Conservation (phyloP, 92 coral and sea anemone species). For the Muricea muricata region DNA sequence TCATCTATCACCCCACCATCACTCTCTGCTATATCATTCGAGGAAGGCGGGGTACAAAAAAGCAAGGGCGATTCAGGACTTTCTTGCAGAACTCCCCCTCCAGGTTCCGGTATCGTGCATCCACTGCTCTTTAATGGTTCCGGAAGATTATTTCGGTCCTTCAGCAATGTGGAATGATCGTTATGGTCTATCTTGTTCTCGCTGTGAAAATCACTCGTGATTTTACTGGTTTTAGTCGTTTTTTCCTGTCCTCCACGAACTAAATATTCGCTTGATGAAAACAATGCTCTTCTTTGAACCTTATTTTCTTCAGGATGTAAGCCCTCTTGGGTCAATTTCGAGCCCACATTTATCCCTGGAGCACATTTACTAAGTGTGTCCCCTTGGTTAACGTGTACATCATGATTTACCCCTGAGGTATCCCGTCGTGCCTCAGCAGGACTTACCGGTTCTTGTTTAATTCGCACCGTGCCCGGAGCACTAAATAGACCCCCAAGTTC, state of each 20-base stretch:
- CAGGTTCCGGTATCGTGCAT: background rate
- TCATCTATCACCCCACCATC: background rate
- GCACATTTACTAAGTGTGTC: background rate
- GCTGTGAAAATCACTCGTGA: background rate
- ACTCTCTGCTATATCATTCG: background rate
- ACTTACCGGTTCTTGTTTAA: background rate
- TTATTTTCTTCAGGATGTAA: background rate
- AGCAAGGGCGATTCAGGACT: slow-evolving; percentile 6
- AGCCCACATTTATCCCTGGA: background rate
- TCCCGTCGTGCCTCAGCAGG: background rate
- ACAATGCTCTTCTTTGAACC: slow-evolving; percentile 13
- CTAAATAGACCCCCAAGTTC: background rate
- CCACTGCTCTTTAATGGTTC: background rate
- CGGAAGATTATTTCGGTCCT: background rate
- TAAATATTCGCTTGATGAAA: background rate
- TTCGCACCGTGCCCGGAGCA: background rate
- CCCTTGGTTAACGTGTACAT: background rate
- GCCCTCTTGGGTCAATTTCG: background rate
- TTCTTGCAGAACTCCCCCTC: background rate
- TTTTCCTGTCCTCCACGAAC: background rate
- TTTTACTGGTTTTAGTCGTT: background rate
- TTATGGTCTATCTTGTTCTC: background rate
- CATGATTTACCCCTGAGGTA: no score
- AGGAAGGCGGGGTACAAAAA: slow-evolving; percentile 13
- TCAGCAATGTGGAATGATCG: background rate